Base-by-base conservation (phyloP, 2,888 invertebrate genomes). In the Galeopsomyia nigrocyanea region DNA sequence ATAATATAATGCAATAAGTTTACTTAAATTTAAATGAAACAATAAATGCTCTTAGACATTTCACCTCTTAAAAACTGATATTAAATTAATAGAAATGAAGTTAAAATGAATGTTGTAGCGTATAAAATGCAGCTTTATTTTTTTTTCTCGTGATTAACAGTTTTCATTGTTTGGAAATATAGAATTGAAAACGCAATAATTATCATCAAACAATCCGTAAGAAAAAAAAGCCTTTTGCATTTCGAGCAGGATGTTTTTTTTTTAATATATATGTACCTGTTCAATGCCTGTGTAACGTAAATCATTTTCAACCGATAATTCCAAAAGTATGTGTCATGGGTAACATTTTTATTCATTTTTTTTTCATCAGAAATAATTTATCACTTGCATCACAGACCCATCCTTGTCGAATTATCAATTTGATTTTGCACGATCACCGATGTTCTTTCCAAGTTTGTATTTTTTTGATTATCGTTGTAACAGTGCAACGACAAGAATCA, bases 1-100 rank as follows among this genome's bases (percentile, higher is more conserved):
- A 84, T 39, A 73, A 26, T 83, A 70, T 74, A 73, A 73, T 61
- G 49, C 55, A 69, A 62, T 67, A 64, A 70, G 67, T 57, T 72
- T 39, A 53, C 61, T 73, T 50, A 68, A 73, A 47, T 64, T 68
- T 51, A 64, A 64, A 64, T 68, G 19, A 71, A 71, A 71, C 16
- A 51, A 63, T 51, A 65, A 60, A 16, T 26, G 22, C 60, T 50
- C 9, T 19, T 50, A 31, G 49, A 31, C 53, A 49, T 50, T 64
- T 62, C 31, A 17, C 17, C 46, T 50, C 55, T 3, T 49, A 60
- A 60, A 61, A 21, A 61, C 53, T 39, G 39, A 63, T 26, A 10
- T 17, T 56, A 65, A 66, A 57, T 60, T 49, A 62, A 56, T n/a
- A 21, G 51, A 21, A 46, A 39, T 53, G 19, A 53, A n/a, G 9